Evolutionary conservation across 1,140 invertebrate species (phyloP), one percentile per base, ranked within the genome.

Genomic region (Meteorus sp.): DNA sequence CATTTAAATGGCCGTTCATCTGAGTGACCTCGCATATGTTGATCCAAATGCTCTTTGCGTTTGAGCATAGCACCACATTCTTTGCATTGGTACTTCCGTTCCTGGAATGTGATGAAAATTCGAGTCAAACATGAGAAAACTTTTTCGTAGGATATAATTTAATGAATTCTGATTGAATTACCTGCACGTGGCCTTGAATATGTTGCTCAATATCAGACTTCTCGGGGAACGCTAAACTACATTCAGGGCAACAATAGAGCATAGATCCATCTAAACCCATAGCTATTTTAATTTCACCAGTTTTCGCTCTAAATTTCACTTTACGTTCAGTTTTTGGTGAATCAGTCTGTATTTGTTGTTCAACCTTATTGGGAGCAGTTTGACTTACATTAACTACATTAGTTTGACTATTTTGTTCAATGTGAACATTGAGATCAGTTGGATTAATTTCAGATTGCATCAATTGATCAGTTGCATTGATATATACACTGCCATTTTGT

Each of bases 1-100:
- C 84, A 85, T 53, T 83, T 75, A 60, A 79, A 87, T 0, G 86
- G 86, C 64, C 88, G 85, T 64, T 92, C 90, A 1, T 91, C 86
- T 0, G 88, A 89, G 63, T 90, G 88, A 7, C 87, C 84, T 13
- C 87, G 71, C 79, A 87, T 85, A 64, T 90, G 89, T 64, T 86
- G 84, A 45, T 83, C 85, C 6, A 88, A 62, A 45, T 80, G 78
- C 45, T 82, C 80, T 45, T 82, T 82, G 11, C 80, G 68, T 47
- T 81, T 82, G 3, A 82, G 56, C 73, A 79, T 79, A 4, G 77
- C 77, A 3, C 78, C 79, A 37, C 80, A 82, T 45, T 79, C 74
- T 51, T 79, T 79, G 23, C 80, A 82, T 23, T 80, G 73, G 31
- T 80, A 79, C 41, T 80, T 80, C 41, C 78, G 66, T 60, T 79